These are phyloP conservation scores for Psilopsiagon aymara DNA, from an alignment of 2,113 vertebrate genomes.

Conservation along the genomic window DNA sequence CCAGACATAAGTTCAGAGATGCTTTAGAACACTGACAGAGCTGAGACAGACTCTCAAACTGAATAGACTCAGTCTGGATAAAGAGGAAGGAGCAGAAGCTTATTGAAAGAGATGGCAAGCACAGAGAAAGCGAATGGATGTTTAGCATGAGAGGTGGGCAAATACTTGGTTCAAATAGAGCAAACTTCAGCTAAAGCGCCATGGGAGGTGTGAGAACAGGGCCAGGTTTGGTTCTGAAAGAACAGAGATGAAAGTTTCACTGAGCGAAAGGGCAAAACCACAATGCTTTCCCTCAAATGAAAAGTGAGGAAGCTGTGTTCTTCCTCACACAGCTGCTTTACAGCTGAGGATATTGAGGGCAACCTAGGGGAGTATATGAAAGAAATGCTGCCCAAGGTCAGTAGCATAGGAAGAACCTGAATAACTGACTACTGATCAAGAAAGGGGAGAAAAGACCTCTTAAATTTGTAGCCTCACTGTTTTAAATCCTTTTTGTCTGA, in stretches of 20 bases:
- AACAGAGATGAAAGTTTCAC: background rate
- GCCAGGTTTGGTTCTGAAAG: background rate
- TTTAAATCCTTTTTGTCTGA: background rate
- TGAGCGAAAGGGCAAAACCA: background rate
- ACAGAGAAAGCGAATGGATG: background rate
- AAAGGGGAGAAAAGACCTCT: background rate
- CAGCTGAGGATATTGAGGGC: background rate
- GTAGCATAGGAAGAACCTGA: background rate
- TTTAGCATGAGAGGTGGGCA: background rate
- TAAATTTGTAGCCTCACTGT: background rate
- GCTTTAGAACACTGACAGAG: background rate
- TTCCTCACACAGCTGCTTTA: background rate
- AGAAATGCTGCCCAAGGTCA: constrained; percentile 8
- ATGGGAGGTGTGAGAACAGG: background rate
- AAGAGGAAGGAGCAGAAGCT: background rate
- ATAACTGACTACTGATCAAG: background rate
- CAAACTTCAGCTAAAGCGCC: background rate
- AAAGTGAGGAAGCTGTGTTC: background rate
- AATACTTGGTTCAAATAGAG: background rate
- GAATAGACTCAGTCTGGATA: background rate
- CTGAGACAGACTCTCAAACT: background rate
- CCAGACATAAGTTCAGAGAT: background rate
- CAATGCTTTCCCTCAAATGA: background rate
- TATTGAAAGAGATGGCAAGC: background rate
- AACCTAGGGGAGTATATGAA: background rate